Conservation (phyloP, 2,888 invertebrate species). For the Eupsilia transversa region DNA sequence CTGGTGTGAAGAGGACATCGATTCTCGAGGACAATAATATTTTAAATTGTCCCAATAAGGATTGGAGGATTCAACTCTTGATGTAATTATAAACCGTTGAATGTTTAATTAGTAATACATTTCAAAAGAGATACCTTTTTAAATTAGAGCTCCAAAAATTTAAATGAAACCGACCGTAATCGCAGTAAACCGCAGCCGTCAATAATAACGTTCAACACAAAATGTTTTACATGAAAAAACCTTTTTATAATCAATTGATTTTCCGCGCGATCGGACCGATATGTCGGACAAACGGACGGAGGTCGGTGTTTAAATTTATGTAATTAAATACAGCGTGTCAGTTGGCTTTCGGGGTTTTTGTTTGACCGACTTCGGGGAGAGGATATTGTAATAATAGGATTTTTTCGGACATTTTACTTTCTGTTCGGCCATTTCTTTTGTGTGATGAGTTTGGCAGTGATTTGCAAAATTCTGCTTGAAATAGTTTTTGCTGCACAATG, state of each 20-base stretch:
- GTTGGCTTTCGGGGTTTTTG: conserved; percentile 65
- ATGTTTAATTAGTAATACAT: conserved; percentile 27
- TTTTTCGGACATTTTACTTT: conserved; percentile 29
- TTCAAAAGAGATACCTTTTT: conserved; percentile 44
- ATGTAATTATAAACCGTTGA: not conserved
- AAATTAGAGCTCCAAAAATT: conserved; percentile 52
- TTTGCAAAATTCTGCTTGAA: not conserved
- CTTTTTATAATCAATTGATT: conserved; percentile 77
- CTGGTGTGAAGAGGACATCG: not conserved
- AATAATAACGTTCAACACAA: conserved; percentile 70
- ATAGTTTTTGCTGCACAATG: not conserved
- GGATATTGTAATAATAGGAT: conserved; percentile 41
- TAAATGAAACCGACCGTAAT: conserved; percentile 65
- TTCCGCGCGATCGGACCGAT: conserved; percentile 72
- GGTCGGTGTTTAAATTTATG: conserved; percentile 72
- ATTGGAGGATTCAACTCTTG: not conserved
- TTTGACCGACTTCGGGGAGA: conserved; percentile 60
- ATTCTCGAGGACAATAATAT: not conserved
- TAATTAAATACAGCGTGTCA: conserved; percentile 77
- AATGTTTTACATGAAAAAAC: conserved; percentile 74
- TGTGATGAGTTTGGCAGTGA: not conserved
- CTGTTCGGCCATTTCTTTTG: not conserved
- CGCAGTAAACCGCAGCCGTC: conserved; percentile 55
- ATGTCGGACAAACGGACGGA: conserved; percentile 72
- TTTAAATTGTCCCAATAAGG: not conserved